Conservation (phyloP, 2,113 vertebrate species). For the Atherinomorus stipes region DNA sequence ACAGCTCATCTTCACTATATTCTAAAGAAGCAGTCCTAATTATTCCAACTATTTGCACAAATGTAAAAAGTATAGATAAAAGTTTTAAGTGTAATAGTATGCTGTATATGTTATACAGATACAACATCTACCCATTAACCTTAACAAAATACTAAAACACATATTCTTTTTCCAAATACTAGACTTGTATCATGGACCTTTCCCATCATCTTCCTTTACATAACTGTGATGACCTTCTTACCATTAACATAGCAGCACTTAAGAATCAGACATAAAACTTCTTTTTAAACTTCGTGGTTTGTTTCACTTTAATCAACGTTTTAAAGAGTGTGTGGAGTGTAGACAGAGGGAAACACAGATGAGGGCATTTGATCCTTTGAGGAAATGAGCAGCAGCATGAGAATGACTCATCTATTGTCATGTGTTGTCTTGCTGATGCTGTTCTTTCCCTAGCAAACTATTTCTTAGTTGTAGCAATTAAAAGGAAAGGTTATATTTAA, state of each 20-base stretch:
- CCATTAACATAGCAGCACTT: background rate
- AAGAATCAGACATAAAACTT: background rate
- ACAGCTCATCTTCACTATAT: too few species aligned
- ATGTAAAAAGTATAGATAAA: too few species aligned
- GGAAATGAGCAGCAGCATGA: slow-evolving; percentile 65
- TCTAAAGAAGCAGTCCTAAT: too few species aligned
- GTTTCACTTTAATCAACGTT: background rate
- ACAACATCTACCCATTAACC: too few species aligned
- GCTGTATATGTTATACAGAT: too few species aligned
- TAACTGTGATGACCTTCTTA: background rate
- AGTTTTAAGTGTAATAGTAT: too few species aligned
- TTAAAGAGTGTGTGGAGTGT: background rate
- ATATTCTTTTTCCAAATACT: background rate
- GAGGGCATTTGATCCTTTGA: slow-evolving; percentile 33
- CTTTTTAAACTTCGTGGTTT: background rate
- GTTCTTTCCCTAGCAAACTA: slow-evolving; percentile 45
- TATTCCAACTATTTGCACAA: too few species aligned
- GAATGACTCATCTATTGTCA: slow-evolving; percentile 72
- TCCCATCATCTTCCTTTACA: background rate
- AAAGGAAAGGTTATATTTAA: background rate
- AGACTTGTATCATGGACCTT: background rate
- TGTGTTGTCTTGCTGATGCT: slow-evolving; percentile 68
- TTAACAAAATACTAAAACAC: background rate
- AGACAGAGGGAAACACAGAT: slow-evolving; percentile 27
- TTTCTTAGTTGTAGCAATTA: background rate